Base-by-base conservation (phyloP, 2,797 vertebrate genomes). In the Characodon lateralis region DNA sequence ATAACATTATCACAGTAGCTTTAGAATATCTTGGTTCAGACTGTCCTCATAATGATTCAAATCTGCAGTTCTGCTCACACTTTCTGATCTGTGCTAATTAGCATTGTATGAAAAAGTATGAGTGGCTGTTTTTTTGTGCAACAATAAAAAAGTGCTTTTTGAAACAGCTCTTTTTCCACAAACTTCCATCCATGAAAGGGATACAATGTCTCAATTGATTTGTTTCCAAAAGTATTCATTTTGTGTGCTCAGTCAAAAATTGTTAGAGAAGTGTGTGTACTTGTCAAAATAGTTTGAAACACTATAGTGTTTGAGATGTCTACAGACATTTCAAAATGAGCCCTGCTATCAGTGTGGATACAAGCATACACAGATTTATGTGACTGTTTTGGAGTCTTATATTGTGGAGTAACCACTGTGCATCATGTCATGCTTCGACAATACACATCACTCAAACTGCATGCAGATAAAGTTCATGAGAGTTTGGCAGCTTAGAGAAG, bases 361-460 rank as follows among this genome's bases (percentile, higher is more conserved):
- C n/a, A 56, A 58, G 6, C 51, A 39, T 48, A n/a, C 8, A 50
- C 18, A 58, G 9, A 50, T 71, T 43, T 55, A 8, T 31, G 13
- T 61, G 50, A 39, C 56, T 71, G 35, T 59, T 71, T 41, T 80
- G 16, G 50, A 66, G 50, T 18, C 46, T 56, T 50, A 46, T 26
- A 71, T 71, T 28, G 14, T 22, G 24, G 12, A 72, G 24, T 70
- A 58, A 28, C 71, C 50, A 50, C 43, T 71, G 53, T 43, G 20
- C 35, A 53, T 72, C 46, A 35, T 59, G 9, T 75, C 55, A 59
- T 50, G 43, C 74, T 71, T 72, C 84, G 74, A 65, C 56, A 76
- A n/a, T 5, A 8, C 26, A 61, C 72, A 80, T 76, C 74, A 72
- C 35, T 85, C 50, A 71, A 77, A 71, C 55, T 68, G 26, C n/a